Base-by-base conservation (phyloP, 2,113 vertebrate genomes). In the Ia io region DNA sequence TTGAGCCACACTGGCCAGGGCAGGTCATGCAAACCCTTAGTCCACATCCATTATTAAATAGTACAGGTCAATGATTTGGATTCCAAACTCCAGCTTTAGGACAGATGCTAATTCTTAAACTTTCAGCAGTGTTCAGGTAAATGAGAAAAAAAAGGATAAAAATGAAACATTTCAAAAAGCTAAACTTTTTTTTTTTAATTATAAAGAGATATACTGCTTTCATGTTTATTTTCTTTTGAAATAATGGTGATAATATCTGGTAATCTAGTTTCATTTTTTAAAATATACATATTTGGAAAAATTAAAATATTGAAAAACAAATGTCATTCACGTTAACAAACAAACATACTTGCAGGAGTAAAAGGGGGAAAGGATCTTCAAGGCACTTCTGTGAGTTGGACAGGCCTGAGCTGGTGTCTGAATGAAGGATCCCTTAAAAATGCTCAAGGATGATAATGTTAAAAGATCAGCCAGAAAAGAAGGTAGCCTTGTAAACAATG, bases 271-370 rank as follows among this genome's bases (percentile, higher is more conserved):
- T 56, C 7, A 56, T 73, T 32, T 88, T 84, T 82, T 56, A 13
- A 84, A 91, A 53, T n/a, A 40, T 42, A 5, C 9, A 91, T 88
- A 86, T 83, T 88, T 90, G 61, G 9, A 85, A 88, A 90, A 53
- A 83, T 30, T 30, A n/a, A 73, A 92, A 77, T 51, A 40, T 16
- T 74, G 37, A 18, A 23, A 63, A 91, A 32, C 6, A 78, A 65
- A 63, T 23, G 4, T 30, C 2, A 53, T 53, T 87, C 30, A 44
- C 1, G 0, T 74, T 56, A 69, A 59, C 44, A 30, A 47, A 44
- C 30, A 25, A 35, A 65, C 37, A n/a, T 10, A 71, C 3, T 92
- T 89, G 65, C 32, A 25, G 9, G 17, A 51, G 18, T 16, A 28
- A 61, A 92, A 84, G 37, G 14, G 37, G 9, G 77, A 90, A 85